Conservation (phyloP, 2,888 invertebrate species). For the Octonoba sinensis region DNA sequence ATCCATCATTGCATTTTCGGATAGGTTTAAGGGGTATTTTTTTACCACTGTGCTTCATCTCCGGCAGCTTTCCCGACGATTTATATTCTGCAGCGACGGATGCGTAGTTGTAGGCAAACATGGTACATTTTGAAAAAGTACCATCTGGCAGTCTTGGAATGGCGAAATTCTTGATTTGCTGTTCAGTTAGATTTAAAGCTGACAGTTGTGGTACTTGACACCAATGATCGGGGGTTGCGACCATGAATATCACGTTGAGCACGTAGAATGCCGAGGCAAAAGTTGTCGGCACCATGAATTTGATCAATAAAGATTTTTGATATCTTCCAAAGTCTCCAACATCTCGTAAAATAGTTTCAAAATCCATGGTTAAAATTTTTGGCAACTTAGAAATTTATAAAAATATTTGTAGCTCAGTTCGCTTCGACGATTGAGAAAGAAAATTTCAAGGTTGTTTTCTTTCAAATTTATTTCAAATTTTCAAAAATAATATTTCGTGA, state of each 20-base stretch:
- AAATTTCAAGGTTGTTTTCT: too few relatives aligned
- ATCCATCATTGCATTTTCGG: slow-evolving; percentile 24
- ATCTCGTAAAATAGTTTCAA: slow-evolving; percentile 46
- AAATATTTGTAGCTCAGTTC: too few relatives aligned
- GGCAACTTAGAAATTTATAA: too few relatives aligned
- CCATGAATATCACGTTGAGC: slow-evolving; percentile 70
- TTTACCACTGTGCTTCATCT: slow-evolving; percentile 29
- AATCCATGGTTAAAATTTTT: slow-evolving; percentile 26
- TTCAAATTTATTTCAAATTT: too few relatives aligned
- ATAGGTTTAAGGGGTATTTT: slow-evolving; percentile 27
- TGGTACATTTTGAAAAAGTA: slow-evolving; percentile 43
- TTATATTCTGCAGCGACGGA: slow-evolving; percentile 23
- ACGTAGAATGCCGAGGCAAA: slow-evolving; percentile 56
- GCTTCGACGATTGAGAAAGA: too few relatives aligned
- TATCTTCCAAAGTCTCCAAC: slow-evolving; percentile 47
- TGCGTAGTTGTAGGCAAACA: slow-evolving; percentile 37
- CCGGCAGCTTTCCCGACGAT: slow-evolving; percentile 26
- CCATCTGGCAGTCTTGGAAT: slow-evolving; percentile 37
- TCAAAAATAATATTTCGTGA: too few relatives aligned
- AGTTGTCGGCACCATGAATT: slow-evolving; percentile 56
- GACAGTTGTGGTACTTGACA: slow-evolving; percentile 75
- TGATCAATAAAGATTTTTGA: slow-evolving; percentile 44
- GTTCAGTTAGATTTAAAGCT: slow-evolving; percentile 33
- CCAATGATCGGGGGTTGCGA: slow-evolving; percentile 76
- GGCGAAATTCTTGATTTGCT: slow-evolving; percentile 13